Conservation (phyloP, 2,113 vertebrate genomes). For the Leucopsar rothschildi region DNA sequence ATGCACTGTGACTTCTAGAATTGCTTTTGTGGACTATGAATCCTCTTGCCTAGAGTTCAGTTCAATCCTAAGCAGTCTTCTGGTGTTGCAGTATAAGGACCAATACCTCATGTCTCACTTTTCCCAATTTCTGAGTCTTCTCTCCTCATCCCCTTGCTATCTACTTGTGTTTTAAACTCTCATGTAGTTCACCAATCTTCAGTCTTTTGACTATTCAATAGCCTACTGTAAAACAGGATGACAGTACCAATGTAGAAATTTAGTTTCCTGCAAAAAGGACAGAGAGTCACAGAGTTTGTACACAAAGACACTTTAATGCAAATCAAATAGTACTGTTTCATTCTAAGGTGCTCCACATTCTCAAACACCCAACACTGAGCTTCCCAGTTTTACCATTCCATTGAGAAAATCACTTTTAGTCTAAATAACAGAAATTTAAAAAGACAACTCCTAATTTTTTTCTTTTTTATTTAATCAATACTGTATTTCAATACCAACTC, state of each 20-base stretch:
- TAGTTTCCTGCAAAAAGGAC: background rate
- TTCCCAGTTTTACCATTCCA: background rate
- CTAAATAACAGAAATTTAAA: background rate
- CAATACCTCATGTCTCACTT: background rate
- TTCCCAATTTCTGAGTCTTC: background rate
- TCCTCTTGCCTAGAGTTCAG: background rate
- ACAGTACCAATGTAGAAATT: background rate
- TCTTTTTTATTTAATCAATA: conserved; percentile 13
- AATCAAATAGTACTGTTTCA: background rate
- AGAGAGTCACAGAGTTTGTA: background rate
- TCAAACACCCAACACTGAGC: background rate
- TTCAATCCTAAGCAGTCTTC: background rate
- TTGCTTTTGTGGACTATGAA: background rate
- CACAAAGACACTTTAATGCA: conserved; percentile 53
- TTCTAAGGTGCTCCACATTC: background rate
- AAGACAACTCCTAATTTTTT: background rate
- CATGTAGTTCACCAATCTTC: background rate
- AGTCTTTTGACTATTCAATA: background rate
- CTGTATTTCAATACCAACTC: background rate
- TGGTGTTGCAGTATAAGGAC: background rate
- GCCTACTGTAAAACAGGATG: background rate
- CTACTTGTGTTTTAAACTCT: background rate
- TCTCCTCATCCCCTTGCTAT: background rate
- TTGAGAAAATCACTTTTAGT: background rate
- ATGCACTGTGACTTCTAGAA: background rate